A percentile compares a stretch with the other conserved stretches of the same genome.
These are phyloP conservation scores for Ondatra zibethicus DNA, from an alignment of 2,113 vertebrate genomes.

Conservation along the genomic window DNA sequence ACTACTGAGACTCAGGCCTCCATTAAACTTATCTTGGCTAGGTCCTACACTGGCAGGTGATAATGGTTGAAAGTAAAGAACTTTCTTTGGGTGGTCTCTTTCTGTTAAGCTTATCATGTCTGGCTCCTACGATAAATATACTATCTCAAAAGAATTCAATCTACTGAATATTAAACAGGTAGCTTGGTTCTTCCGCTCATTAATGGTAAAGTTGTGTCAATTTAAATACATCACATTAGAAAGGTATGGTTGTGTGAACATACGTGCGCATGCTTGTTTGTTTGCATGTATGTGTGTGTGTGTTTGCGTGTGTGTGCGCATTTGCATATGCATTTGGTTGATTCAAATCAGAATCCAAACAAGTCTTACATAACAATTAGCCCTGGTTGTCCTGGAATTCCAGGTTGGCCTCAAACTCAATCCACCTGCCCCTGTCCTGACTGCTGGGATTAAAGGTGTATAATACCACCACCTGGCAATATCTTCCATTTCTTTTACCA, in stretches of 20 bases:
- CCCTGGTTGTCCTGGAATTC: neutral
- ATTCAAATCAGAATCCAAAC: neutral
- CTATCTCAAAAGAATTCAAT: neutral
- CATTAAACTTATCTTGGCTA: too few relatives aligned
- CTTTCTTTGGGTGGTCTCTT: too few relatives aligned
- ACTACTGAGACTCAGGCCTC: too few relatives aligned
- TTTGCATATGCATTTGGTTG: neutral
- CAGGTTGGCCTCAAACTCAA: neutral
- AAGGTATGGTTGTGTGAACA: neutral
- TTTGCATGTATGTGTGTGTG: neutral
- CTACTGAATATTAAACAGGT: neutral
- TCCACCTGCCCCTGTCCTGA: neutral
- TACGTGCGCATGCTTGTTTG: neutral
- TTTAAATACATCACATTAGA: neutral
- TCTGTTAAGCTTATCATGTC: too few relatives aligned
- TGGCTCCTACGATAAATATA: too few relatives aligned
- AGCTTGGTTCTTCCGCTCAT: neutral
- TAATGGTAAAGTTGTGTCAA: too few relatives aligned
- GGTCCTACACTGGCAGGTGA: too few relatives aligned
- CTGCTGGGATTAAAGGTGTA: too few relatives aligned
- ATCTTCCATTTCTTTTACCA: neutral
- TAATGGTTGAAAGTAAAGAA: too few relatives aligned
- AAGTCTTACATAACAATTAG: neutral
- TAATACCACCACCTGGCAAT: neutral
- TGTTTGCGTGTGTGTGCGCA: too few relatives aligned